These are phyloP conservation scores for Sipha maydis DNA, from an alignment of 2,888 invertebrate species.

Conservation along the genomic window DNA sequence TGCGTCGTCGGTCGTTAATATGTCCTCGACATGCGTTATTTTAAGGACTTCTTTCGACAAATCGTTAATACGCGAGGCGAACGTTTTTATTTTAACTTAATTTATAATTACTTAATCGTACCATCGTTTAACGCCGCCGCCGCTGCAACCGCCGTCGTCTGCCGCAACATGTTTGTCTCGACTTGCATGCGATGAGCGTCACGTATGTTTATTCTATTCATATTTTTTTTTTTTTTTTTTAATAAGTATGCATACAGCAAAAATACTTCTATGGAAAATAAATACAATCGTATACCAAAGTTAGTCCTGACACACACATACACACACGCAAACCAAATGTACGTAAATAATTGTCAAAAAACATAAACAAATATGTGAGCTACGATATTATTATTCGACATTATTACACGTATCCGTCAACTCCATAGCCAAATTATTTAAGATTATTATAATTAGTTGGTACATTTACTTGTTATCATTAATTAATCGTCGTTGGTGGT, in stretches of 20 bases:
- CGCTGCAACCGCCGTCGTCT: background rate
- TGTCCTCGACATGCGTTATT: constrained; percentile 59
- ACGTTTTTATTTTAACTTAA: constrained; percentile 57
- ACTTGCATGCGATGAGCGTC: background rate
- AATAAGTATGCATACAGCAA: background rate
- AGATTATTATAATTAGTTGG: no score
- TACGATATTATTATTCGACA: no score
- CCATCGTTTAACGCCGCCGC: constrained; percentile 52
- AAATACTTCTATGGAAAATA: background rate
- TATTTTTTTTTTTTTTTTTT: constrained; percentile 9
- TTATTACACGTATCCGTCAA: no score
- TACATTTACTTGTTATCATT: no score
- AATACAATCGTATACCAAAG: no score
- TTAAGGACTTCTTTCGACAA: constrained; percentile 62
- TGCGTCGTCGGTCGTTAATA: constrained; percentile 47
- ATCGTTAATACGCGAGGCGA: constrained; percentile 45
- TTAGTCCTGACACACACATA: no score
- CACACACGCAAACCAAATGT: no score
- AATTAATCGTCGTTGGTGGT: no score
- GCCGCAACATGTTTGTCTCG: background rate
- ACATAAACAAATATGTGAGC: no score
- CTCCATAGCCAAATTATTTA: no score
- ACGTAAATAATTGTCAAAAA: no score
- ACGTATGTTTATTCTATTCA: background rate
- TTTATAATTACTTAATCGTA: constrained; percentile 59